A percentile compares a stretch with the other conserved stretches of the same genome.
Evolutionary conservation across 37 sponge, comb jelly and placozoan genomes (phyloP).

Genomic region (Bolinopsis microptera): DNA sequence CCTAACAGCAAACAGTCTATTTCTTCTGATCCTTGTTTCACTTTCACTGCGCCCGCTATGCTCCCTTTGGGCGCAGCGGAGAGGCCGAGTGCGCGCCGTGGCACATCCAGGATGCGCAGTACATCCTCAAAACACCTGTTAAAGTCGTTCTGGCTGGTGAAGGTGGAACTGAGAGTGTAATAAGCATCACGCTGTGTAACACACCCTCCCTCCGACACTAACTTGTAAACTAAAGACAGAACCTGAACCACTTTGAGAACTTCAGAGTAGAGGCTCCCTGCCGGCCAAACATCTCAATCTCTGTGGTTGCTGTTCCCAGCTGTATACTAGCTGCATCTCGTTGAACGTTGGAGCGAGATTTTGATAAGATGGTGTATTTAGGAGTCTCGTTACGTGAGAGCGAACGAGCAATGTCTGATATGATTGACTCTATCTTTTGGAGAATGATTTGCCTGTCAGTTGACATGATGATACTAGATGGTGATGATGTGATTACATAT

Average conservation of each 20-base stretch:
- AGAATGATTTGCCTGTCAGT: conserved; percentile 8
- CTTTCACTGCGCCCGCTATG: background rate
- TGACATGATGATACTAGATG: background rate
- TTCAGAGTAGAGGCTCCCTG: background rate
- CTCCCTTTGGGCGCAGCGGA: conserved; percentile 52
- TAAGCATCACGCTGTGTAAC: conserved; percentile 93
- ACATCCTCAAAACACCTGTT: conserved; percentile 82
- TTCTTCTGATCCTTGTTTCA: conserved; percentile 4
- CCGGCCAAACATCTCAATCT: conserved; percentile 45
- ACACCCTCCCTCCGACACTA: conserved; percentile 76
- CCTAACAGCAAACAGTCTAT: conserved; percentile 43
- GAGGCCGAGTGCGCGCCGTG: background rate
- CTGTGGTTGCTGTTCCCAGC: background rate
- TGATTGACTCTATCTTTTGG: conserved; percentile 36
- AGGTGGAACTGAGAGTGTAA: conserved; percentile 85
- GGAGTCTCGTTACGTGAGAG: conserved; percentile 1
- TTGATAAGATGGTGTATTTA: conserved; percentile 32
- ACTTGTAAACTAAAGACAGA: conserved; percentile 38
- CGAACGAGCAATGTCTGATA: background rate
- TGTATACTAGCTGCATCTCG: background rate
- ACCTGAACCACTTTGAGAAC: conserved; percentile 18
- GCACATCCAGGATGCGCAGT: conserved; percentile 6
- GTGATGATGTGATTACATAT: too few species aligned
- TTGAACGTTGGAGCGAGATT: background rate
- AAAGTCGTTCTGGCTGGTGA: conserved; percentile 86